Base-by-base conservation (phyloP, 2,113 vertebrate genomes). In the Ramphastos sulfuratus region DNA sequence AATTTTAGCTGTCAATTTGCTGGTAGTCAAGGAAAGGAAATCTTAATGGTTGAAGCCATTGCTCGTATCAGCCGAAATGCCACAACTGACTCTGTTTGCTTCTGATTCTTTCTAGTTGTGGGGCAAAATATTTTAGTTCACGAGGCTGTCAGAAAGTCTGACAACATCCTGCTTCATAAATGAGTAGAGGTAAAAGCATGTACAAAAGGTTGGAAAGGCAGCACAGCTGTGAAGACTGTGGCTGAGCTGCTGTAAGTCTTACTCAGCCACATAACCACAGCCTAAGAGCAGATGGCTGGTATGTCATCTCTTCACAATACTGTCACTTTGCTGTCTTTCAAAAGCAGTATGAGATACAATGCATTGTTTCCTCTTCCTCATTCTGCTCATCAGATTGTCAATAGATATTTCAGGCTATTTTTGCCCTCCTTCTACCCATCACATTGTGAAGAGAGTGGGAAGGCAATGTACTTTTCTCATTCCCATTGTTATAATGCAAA, bases 361-460 rank as follows among this genome's bases (percentile, higher is more conserved):
- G 13, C 3, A 25, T 21, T 16, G 82, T 69, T 85, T 92, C 54
- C 75, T 72, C 17, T 69, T 86, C 61, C 56, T 84, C 31, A 42
- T 93, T 88, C 37, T 61, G n/a, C 46, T 92, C n/a, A 85, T 67
- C 4, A 2, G 39, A 52, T 52, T 81, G 16, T 75, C 44, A 35
- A 25, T 35, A 81, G 91, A 63, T 2, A 52, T 90, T 88, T 88
- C 73, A 88, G 37, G 35, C n/a, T 94, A 86, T 86, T 93, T 95
- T 84, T 83, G 61, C 37, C 30, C 18, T 50, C 70, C 15, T 78
- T 70, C 35, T 87, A 79, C 50, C 15, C 67, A 75, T 85, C 66
- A 56, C 19, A 33, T 78, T 91, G 42, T 85, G 69, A 86, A 94
- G 54, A 77, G 59, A 87, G 73, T 52, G 15, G 31, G 44, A 91